Percentiles rank a stretch among this genome's conserved stretches.
These are phyloP conservation scores for Omphaloscelis lunosa DNA, from an alignment of 2,888 invertebrate genomes.

Conservation along the genomic window DNA sequence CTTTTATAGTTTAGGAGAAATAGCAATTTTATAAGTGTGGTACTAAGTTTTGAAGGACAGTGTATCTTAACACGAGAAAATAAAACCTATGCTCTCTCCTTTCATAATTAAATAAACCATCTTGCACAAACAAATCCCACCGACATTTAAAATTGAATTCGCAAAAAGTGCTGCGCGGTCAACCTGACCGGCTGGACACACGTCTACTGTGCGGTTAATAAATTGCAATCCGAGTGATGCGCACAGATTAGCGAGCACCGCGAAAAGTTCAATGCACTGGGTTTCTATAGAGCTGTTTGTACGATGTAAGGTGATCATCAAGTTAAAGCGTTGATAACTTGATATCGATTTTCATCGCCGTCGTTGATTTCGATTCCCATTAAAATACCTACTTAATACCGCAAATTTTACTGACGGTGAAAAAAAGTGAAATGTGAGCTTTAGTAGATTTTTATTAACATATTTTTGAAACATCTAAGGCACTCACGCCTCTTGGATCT, in stretches of 20 bases:
- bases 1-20: too few relatives aligned
- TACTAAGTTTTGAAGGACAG: too few relatives aligned
- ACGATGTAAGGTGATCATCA: background rate
- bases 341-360: background rate
- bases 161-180: slow-evolving; percentile 40
- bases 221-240: slow-evolving; percentile 81
- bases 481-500: background rate
- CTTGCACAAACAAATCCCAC: slow-evolving; percentile 7
- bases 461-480: too few relatives aligned
- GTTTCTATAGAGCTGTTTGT: slow-evolving; percentile 72
- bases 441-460: too few relatives aligned
- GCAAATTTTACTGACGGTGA: background rate
- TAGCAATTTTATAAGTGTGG: too few relatives aligned
- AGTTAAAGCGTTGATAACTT: background rate
- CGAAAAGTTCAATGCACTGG: slow-evolving; percentile 79
- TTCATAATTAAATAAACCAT: background rate
- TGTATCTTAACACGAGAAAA: too few relatives aligned
- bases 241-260: slow-evolving; percentile 72
- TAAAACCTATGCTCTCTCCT: too few relatives aligned
- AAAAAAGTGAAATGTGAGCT: too few relatives aligned
- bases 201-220: slow-evolving; percentile 77
- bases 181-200: slow-evolving; percentile 59
- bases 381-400: too few relatives aligned
- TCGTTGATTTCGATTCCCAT: background rate
- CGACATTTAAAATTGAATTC: slow-evolving; percentile 40